phyloP scores from a whole-genome alignment of 2,797 vertebrate genomes.

The Monodelphis domestica region DNA sequence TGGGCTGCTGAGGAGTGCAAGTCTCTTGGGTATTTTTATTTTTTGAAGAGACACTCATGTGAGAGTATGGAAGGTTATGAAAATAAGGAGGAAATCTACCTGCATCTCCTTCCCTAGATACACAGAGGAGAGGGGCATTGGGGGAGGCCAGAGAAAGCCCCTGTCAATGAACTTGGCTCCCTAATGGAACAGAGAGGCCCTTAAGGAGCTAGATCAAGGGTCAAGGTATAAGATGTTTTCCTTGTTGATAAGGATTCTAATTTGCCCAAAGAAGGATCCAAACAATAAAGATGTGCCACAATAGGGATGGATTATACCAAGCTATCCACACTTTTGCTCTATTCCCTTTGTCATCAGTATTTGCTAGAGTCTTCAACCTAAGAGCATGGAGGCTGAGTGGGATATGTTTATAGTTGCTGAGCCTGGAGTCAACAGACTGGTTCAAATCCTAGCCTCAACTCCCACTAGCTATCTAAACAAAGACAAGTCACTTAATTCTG shows the following conservation, averaged over 20 bases:
- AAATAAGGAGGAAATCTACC: background rate
- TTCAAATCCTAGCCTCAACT: background rate
- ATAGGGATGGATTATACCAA: background rate
- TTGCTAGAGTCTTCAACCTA: background rate
- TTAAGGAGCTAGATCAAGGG: background rate
- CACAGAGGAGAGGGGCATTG: background rate
- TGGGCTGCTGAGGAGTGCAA: background rate
- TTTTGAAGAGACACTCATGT: background rate
- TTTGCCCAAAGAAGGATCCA: conserved; percentile 2
- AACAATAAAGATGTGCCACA: background rate
- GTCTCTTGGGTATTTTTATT: background rate
- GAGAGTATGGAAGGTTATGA: background rate
- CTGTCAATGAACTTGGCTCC: background rate
- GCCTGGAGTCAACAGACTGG: background rate
- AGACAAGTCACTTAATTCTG: background rate
- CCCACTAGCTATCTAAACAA: background rate
- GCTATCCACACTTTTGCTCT: background rate
- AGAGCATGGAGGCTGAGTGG: background rate
- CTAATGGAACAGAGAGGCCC: background rate
- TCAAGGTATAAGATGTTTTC: background rate
- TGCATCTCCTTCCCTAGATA: background rate
- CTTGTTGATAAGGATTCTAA: background rate
- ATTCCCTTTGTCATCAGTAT: background rate
- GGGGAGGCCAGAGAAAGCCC: background rate
- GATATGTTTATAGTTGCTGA: background rate